These are phyloP conservation scores for Sialis fuliginosa DNA, from an alignment of 2,888 invertebrate species.

Conservation along the genomic window DNA sequence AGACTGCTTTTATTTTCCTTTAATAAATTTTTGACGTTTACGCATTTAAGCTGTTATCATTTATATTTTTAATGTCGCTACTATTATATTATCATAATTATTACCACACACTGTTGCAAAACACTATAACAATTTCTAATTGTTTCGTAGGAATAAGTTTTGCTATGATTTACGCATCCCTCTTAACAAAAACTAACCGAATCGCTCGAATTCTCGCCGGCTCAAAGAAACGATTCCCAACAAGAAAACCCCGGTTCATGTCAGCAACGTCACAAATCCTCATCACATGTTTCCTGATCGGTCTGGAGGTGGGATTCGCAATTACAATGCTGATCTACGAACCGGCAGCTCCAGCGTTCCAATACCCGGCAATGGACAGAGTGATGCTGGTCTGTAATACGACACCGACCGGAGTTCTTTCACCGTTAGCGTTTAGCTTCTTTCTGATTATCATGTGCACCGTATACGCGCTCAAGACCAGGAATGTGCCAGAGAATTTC, in stretches of 20 bases:
- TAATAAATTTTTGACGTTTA: too few species aligned
- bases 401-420: conserved; percentile 35
- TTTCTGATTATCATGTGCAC: conserved; percentile 55
- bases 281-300: conserved; percentile 43
- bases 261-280: conserved; percentile 31
- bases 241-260: conserved; percentile 47
- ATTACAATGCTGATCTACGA: conserved; percentile 39
- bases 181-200: conserved; percentile 60
- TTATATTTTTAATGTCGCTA: too few species aligned
- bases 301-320: conserved; percentile 46
- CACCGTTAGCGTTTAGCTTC: conserved; percentile 53
- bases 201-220: conserved; percentile 59
- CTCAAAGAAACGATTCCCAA: conserved; percentile 51
- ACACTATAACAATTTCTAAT: conserved; percentile 21
- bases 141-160: conserved; percentile 30
- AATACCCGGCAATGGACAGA: conserved; percentile 30
- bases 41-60: too few species aligned
- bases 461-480: conserved; percentile 55
- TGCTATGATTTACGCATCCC: conserved; percentile 53
- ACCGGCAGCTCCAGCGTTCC: conserved; percentile 34
- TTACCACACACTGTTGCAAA: too few species aligned
- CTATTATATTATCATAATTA: too few species aligned
- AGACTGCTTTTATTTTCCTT: too few species aligned
- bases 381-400: conserved; percentile 46
- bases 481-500: conserved; percentile 68